Percentiles rank a stretch among this genome's conserved stretches.
These are phyloP conservation scores for Raphicerus campestris DNA, from an alignment of 2,113 vertebrate species.

Conservation along the genomic window DNA sequence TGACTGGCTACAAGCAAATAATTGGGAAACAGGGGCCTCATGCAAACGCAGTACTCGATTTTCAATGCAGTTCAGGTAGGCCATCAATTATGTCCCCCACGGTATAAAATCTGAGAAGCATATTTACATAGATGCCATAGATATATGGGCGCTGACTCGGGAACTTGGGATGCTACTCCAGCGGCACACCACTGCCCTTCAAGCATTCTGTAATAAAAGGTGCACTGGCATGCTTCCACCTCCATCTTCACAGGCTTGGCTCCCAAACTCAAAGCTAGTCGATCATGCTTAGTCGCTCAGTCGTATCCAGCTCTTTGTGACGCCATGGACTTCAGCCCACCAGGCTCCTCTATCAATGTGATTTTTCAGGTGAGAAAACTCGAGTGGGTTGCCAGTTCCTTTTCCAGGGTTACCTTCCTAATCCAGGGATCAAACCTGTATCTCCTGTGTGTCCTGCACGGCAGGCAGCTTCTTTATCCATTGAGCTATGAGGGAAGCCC, in stretches of 20 bases:
- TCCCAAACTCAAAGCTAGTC: background rate
- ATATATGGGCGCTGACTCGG: background rate
- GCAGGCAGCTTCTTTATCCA: background rate
- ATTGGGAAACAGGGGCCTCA: background rate
- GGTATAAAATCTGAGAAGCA: background rate
- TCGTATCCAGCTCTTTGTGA: accelerated
- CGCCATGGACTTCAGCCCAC: background rate
- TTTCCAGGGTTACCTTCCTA: background rate
- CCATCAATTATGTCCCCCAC: background rate
- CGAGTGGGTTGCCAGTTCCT: background rate
- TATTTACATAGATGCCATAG: background rate
- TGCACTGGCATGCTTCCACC: background rate
- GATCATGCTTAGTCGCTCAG: background rate
- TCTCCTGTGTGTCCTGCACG: background rate
- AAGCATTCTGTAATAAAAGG: background rate
- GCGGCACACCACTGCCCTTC: background rate
- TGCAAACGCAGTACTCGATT: background rate
- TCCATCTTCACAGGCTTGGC: background rate
- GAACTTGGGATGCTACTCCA: background rate
- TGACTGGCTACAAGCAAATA: background rate
- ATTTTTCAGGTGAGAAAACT: background rate
- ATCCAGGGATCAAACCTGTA: background rate
- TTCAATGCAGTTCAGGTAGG: background rate
- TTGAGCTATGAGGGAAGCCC: background rate
- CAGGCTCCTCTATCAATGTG: background rate